These are phyloP conservation scores for Drymonia ruficornis DNA, from an alignment of 2,888 invertebrate species.

Conservation along the genomic window DNA sequence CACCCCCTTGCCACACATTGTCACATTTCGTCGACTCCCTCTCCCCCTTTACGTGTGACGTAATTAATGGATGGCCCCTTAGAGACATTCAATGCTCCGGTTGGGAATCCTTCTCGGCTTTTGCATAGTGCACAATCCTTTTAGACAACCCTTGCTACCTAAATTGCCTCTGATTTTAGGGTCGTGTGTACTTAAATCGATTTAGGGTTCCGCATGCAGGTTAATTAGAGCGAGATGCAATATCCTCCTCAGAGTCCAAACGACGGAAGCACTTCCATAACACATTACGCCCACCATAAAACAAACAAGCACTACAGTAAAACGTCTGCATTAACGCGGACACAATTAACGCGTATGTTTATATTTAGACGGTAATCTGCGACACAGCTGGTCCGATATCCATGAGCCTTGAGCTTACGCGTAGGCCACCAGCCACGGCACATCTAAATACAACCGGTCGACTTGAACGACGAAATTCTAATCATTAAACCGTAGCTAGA, in stretches of 20 bases:
- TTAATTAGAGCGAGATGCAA: not conserved
- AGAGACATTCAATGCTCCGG: no score
- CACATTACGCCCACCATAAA: not conserved
- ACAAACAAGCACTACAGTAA: constrained; percentile 3
- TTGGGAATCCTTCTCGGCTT: no score
- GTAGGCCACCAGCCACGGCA: constrained; percentile 29
- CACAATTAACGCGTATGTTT: constrained; percentile 20
- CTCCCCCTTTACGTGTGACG: no score
- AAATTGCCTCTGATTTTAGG: no score
- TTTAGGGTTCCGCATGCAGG: no score
- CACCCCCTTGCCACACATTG: no score
- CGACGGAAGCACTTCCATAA: not conserved
- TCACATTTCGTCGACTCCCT: no score
- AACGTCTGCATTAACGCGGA: constrained; percentile 3
- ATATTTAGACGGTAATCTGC: constrained; percentile 32
- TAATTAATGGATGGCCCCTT: no score
- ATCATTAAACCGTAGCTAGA: no score
- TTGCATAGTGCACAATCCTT: no score
- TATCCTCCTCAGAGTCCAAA: not conserved
- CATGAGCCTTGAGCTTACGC: constrained; percentile 34
- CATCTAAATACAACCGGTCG: constrained; percentile 21
- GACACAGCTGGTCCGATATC: constrained; percentile 31
- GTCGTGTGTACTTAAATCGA: not conserved
- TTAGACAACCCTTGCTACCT: no score
- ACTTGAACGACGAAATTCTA: not conserved